phyloP scores from a whole-genome alignment of 2,113 vertebrate genomes.

The Donacobius atricapilla region DNA sequence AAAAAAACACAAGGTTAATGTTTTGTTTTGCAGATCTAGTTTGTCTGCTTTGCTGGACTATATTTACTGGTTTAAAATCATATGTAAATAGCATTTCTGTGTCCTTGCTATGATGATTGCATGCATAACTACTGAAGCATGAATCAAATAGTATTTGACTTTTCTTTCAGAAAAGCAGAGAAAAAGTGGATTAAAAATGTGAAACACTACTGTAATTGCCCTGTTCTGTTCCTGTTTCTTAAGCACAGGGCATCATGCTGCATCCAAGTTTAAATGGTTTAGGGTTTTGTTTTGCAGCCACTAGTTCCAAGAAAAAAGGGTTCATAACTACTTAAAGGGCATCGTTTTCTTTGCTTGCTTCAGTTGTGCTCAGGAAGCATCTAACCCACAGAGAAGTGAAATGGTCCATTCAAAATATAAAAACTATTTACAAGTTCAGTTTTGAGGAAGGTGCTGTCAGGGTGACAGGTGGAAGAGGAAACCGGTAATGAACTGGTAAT shows the following conservation, averaged over 20 bases:
- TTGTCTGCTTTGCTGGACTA: not conserved
- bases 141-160: not conserved
- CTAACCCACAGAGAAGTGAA: not conserved
- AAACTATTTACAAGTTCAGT: not conserved
- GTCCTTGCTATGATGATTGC: not conserved
- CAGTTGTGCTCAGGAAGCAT: not conserved
- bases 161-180: not conserved
- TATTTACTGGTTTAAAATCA: not conserved
- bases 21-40: not conserved
- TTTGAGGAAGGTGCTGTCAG: not conserved
- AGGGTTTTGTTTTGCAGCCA: not conserved
- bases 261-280: not conserved
- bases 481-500: not conserved
- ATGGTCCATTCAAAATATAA: not conserved
- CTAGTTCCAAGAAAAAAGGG: not conserved
- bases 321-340: not conserved
- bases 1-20: not conserved
- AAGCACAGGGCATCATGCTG: not conserved
- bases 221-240: not conserved
- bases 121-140: not conserved
- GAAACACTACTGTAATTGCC: not conserved
- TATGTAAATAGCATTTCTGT: not conserved
- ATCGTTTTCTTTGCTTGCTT: not conserved
- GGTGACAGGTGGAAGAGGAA: not conserved
- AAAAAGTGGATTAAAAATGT: not conserved